Evolutionary conservation across 1,140 invertebrate genomes (phyloP).

Genomic region (Monomorium pharaonis): DNA sequence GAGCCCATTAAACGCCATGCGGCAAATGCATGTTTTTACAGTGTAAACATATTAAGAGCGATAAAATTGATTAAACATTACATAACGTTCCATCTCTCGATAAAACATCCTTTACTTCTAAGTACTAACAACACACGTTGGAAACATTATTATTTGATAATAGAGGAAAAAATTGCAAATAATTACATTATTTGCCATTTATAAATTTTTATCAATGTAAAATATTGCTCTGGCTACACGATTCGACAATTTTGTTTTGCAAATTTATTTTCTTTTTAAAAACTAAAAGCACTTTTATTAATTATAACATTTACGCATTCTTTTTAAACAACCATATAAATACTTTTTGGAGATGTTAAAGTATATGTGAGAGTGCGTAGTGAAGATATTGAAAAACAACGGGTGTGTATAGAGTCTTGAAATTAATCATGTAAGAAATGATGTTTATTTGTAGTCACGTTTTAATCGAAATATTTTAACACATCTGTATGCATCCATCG

Average conservation of each 20-base stretch:
- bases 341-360: too few species aligned
- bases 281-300: too few species aligned
- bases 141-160: neutral
- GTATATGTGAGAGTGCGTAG: too few species aligned
- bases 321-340: too few species aligned
- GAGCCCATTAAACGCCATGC: neutral
- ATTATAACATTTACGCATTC: too few species aligned
- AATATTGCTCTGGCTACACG: too few species aligned
- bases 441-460: neutral
- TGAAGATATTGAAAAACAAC: too few species aligned
- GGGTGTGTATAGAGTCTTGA: neutral
- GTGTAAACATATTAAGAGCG: neutral
- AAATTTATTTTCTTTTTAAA: too few species aligned
- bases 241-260: too few species aligned
- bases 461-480: neutral
- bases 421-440: neutral
- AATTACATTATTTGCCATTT: constrained; percentile 4
- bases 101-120: neutral
- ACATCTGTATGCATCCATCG: neutral
- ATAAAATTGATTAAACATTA: neutral
- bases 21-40: neutral
- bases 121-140: neutral
- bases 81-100: neutral
- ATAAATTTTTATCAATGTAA: neutral
- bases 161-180: neutral